Evolutionary conservation across 2,888 invertebrate genomes (phyloP), one percentile per base, ranked within the genome.

Genomic region (Eilema depressum): DNA sequence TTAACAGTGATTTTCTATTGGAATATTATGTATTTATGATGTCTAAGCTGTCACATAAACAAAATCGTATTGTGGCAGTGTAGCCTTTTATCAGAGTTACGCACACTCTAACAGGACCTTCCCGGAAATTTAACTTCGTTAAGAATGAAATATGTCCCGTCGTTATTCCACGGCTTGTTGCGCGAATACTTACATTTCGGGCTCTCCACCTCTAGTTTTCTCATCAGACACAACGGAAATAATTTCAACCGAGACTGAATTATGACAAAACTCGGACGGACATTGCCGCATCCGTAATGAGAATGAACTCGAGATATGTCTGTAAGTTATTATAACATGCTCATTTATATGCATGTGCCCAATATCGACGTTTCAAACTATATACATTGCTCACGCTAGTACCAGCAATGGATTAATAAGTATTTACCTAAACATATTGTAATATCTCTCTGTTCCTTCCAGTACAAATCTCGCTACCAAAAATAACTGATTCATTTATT

Each of bases 171-270:
- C 91, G 93, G 93, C 92, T 94, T 94, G 94, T 94, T 94, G 93
- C 93, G 90, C 92, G 92, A 92, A 93, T 91, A 92, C 93, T 93
- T 94, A 93, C 94, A 92, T 93, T 92, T 90, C 89, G 89, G 92
- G 92, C 89, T 92, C 89, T 89, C 93, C 90, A 92, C 93, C 93
- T 93, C 94, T 94, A 95, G 95, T 94, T 95, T 93, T 93, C 95
- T 94, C 95, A 95, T 94, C 95, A 94, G 93, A 91, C 88, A 91
- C 89, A 92, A 91, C 93, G 94, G 94, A 95, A 95, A 94, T 95
- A 95, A 94, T 95, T 95, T 94, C 91, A 93, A 93, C 94, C 93
- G 93, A 93, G 94, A 92, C 94, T 95, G 94, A 95, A 93, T 95
- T 95, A 95, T 95, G 94, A 95, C 94, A 93, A 95, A 95, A 95